A percentile compares a stretch with the other conserved stretches of the same genome.
Evolutionary conservation across 2,113 vertebrate genomes (phyloP).

Genomic region (Oncorhynchus gorbuscha): DNA sequence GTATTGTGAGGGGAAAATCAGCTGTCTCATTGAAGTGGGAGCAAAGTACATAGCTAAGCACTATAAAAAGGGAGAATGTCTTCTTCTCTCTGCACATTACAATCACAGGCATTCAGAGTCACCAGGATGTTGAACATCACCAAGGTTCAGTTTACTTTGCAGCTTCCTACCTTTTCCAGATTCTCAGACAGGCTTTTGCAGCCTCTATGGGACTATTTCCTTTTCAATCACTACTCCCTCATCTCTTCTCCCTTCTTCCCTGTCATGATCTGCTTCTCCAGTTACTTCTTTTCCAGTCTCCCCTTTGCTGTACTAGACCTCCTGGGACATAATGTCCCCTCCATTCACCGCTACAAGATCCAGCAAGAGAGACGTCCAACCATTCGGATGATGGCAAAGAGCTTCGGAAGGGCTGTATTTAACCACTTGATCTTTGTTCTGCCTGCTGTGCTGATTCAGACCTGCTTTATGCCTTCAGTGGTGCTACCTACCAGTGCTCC

Average conservation of each 20-base stretch:
- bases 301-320: slow-evolving; percentile 67
- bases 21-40: slow-evolving; percentile 1
- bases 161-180: slow-evolving; percentile 19
- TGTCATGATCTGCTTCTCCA: slow-evolving; percentile 60
- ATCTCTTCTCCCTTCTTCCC: slow-evolving; percentile 66
- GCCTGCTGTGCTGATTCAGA: slow-evolving; percentile 49
- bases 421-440: slow-evolving; percentile 72
- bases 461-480: slow-evolving; percentile 48
- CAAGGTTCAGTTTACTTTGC: slow-evolving; percentile 10
- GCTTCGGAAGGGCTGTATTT: slow-evolving; percentile 52
- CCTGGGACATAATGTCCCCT: slow-evolving; percentile 56
- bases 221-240: slow-evolving; percentile 51
- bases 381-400: slow-evolving; percentile 57
- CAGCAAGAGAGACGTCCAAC: slow-evolving; percentile 60
- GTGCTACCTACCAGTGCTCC: slow-evolving; percentile 59
- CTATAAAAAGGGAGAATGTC: slow-evolving; percentile 50
- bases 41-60: slow-evolving; percentile 10
- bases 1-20: neutral
- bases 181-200: slow-evolving; percentile 56
- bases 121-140: slow-evolving; percentile 59
- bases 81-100: slow-evolving; percentile 7
- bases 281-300: slow-evolving; percentile 62
- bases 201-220: slow-evolving; percentile 66
- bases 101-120: slow-evolving; percentile 16
- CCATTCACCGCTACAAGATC: slow-evolving; percentile 67